phyloP scores from a whole-genome alignment of 2,113 vertebrate genomes.

The Copsychus sechellarum region DNA sequence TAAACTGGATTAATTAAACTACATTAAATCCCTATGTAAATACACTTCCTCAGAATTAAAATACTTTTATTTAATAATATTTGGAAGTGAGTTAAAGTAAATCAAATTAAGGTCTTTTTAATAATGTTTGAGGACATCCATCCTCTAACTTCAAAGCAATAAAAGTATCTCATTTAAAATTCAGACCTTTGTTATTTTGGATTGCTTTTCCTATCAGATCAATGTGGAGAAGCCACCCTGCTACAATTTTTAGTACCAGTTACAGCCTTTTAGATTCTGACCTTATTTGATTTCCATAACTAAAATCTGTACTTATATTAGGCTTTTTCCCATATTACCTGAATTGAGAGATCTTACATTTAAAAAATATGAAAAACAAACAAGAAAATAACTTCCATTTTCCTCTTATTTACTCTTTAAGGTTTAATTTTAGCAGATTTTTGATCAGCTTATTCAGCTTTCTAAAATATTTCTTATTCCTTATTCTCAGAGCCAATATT shows the following conservation, averaged over 20 bases:
- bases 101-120: not conserved
- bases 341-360: not conserved
- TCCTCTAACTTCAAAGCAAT: not conserved
- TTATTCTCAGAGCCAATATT: not conserved
- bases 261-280: not conserved
- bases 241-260: not conserved
- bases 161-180: not conserved
- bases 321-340: not conserved
- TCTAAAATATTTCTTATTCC: not conserved
- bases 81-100: conserved; percentile 1
- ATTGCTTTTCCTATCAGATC: not conserved
- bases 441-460: not conserved
- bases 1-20: conserved; percentile 12
- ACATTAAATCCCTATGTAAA: not conserved
- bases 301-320: not conserved
- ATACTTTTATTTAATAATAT: conserved; percentile 19
- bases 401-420: not conserved
- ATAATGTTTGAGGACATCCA: not conserved
- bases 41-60: not conserved
- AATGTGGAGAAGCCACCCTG: not conserved
- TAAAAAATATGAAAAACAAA: not conserved
- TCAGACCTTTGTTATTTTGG: not conserved
- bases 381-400: not conserved
- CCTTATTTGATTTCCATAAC: not conserved
- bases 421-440: not conserved